Conservation (phyloP, 2,797 vertebrate genomes). For the Mustela erminea region DNA sequence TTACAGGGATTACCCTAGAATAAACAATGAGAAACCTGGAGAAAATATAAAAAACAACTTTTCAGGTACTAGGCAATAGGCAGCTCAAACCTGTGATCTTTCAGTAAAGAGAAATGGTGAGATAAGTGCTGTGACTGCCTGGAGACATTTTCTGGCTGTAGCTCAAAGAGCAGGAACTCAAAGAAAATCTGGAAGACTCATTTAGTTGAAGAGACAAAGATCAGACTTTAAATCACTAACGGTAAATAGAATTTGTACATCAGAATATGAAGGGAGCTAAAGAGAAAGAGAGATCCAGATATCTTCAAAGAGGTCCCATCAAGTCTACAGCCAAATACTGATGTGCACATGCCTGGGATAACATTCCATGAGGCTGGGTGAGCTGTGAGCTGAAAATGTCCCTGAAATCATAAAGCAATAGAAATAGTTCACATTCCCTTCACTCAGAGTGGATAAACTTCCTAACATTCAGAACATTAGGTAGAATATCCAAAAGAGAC, state of each 20-base stretch:
- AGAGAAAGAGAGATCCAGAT: neutral
- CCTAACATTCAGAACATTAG: neutral
- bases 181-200: neutral
- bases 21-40: neutral
- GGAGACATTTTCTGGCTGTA: neutral
- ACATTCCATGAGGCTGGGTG: neutral
- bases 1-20: neutral
- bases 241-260: neutral
- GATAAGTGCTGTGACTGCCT: neutral
- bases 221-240: neutral
- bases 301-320: neutral
- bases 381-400: neutral
- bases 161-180: neutral
- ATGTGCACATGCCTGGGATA: neutral
- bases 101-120: neutral
- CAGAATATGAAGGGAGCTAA: neutral
- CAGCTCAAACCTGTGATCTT: neutral
- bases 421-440: neutral
- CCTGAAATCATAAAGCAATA: neutral
- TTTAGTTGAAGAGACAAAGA: neutral
- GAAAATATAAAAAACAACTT: neutral
- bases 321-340: neutral
- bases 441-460: constrained; percentile 6
- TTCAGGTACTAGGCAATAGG: neutral
- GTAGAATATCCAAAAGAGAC: neutral